Conservation (phyloP, 2,888 invertebrate species). For the Pseudanteris insignis region DNA sequence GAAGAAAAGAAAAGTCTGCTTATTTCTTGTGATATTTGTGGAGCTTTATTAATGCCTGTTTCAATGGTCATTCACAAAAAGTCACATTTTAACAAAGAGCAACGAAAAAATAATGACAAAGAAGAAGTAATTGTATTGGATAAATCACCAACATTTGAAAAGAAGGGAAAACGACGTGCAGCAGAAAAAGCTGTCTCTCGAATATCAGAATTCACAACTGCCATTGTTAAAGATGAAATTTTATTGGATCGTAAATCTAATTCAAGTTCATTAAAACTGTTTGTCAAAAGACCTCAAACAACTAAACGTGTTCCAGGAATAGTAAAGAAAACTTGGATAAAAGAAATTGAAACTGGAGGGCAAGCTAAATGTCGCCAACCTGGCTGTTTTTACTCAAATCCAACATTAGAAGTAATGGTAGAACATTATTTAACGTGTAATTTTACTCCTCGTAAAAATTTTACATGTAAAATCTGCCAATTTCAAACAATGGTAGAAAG, state of each 20-base stretch:
- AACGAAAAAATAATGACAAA: not conserved
- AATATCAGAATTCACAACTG: constrained; percentile 58
- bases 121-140: not conserved
- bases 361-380: constrained; percentile 54
- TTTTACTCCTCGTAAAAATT: constrained; percentile 51
- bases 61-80: constrained; percentile 72
- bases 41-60: constrained; percentile 69
- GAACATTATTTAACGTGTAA: constrained; percentile 57
- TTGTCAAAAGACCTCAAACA: constrained; percentile 44
- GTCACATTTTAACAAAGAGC: constrained; percentile 63
- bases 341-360: constrained; percentile 48
- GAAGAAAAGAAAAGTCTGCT: constrained; percentile 67
- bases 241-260: constrained; percentile 8
- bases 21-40: constrained; percentile 70
- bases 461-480: constrained; percentile 58
- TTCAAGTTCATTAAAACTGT: constrained; percentile 14
- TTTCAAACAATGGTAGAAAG: constrained; percentile 49
- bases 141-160: constrained; percentile 13
- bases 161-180: constrained; percentile 62
- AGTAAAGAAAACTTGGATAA: constrained; percentile 53
- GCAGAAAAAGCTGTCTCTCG: constrained; percentile 63
- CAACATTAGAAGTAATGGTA: constrained; percentile 52
- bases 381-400: constrained; percentile 53
- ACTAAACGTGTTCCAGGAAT: constrained; percentile 50
- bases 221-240: constrained; percentile 20